Conservation (phyloP, 2,888 invertebrate species). For the Lithodes maja region DNA sequence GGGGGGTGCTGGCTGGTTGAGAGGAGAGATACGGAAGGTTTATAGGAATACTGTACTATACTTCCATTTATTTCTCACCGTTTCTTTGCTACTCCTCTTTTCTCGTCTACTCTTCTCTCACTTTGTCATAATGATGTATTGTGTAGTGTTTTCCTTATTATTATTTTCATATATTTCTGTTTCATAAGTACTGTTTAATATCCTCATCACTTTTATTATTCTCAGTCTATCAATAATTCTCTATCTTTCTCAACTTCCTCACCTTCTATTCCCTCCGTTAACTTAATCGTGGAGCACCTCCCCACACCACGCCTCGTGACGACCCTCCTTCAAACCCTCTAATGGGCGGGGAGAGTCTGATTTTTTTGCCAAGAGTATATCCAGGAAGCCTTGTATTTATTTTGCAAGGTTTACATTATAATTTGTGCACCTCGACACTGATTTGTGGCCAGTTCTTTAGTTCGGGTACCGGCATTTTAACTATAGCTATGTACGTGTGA, state of each 20-base stretch:
- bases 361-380: neutral
- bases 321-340: neutral
- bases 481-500: no score
- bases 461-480: no score
- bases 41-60: no score
- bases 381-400: constrained; percentile 1
- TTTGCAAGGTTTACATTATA: no score
- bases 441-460: no score
- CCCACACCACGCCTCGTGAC: neutral
- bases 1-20: neutral
- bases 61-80: neutral
- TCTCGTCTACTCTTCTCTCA: neutral
- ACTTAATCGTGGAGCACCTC: neutral
- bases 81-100: neutral
- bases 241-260: neutral
- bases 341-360: neutral
- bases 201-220: neutral
- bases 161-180: neutral
- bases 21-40: neutral
- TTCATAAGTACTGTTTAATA: neutral
- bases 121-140: neutral
- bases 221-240: no score
- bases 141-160: neutral
- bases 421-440: no score
- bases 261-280: neutral